Evolutionary conservation across 2,113 vertebrate species (phyloP), one percentile per base, ranked within the genome.

Genomic region (Lepisosteus osseus): DNA sequence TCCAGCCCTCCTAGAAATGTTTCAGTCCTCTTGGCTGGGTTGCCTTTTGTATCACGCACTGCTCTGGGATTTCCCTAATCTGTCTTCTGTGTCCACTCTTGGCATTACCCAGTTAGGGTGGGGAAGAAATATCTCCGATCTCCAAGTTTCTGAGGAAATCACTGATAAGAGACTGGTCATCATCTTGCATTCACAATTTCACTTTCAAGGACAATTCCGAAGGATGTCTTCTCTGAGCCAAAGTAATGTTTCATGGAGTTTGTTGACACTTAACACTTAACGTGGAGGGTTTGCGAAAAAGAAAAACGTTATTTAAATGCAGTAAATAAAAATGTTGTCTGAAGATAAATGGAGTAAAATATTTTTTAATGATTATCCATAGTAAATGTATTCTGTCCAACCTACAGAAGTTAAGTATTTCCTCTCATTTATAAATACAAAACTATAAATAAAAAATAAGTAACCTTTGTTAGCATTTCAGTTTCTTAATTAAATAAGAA

Each of bases 21-120:
- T 14, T 43, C 11, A 29, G 54, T 59, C 51, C 17, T 9, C 17
- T 54, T n/a, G 66, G 61, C 67, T 42, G 7, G 42, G 43, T 11
- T 47, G 61, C 15, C 64, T 68, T 61, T 67, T 13, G 41, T 43
- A 55, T 63, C 15, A 42, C 47, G 7, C 64, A 59, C 65, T 56
- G 62, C 70, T 51, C 59, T 44, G 65, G 61, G 11, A 54, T 63
- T 72, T 69, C 68, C 71, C 67, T 59, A 7, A 62, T 57, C 15
- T 40, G 13, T 15, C 66, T 67, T 65, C 9, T 43, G 6, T 55
- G 6, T 29, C 61, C 62, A 61, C 54, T 54, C 63, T 6, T 61
- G 51, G 15, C 42, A 17, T 51, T n/a, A 14, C 15, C 57, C 64
- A 12, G 57, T 29, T 15, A 68, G 65, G 65, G 61, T 69, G 69